Base-by-base conservation (phyloP, 2,797 vertebrate species). In the Oreochromis mossambicus region DNA sequence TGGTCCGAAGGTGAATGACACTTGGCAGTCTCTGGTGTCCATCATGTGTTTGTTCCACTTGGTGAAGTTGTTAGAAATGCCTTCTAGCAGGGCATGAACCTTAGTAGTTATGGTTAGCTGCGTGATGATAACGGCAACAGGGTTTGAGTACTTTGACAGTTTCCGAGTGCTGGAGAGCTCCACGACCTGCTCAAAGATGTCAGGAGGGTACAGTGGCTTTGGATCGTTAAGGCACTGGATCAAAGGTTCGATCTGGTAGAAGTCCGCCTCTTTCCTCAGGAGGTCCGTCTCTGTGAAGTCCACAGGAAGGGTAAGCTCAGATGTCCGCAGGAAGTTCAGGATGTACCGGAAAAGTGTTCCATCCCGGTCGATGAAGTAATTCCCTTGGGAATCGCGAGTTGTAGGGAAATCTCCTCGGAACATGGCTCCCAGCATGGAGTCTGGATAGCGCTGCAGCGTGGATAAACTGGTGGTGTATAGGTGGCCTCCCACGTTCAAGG, bases 31-130 rank as follows among this genome's bases (percentile, higher is more conserved):
- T 93, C 99, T 97, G 51, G 98, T 99, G 96, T 99, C 98, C 99
- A 99, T 99, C 99, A 99, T 99, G 92, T 99, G 99, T 94, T 99
- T 99, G 91, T 98, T 99, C 99, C 99, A 99, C 94, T 99, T 99
- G 1, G 98, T 99, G 90, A 99, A 99, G 93, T 98, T 97, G 95
- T 99, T 99, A 84, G 98, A 98, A 90, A 99, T 98, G 36, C 98
- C 98, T 90, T 99, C 98, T 54, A 99, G 95, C 63, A 99, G 94
- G 0, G 98, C 96, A 4, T 99, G 98, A 51, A 99, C 98, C 94
- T 99, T 99, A 0, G 99, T 99, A 0, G 99, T 99, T 92, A 99
- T 97, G 82, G 98, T 99, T 63, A 99, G 94, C 90, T 99, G 99
- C 0, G 98, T 99, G 90, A 99, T 99, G 92, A 99, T 99, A 4